Conservation (phyloP, 2,797 vertebrate genomes). For the Uromys caudimaculatus region DNA sequence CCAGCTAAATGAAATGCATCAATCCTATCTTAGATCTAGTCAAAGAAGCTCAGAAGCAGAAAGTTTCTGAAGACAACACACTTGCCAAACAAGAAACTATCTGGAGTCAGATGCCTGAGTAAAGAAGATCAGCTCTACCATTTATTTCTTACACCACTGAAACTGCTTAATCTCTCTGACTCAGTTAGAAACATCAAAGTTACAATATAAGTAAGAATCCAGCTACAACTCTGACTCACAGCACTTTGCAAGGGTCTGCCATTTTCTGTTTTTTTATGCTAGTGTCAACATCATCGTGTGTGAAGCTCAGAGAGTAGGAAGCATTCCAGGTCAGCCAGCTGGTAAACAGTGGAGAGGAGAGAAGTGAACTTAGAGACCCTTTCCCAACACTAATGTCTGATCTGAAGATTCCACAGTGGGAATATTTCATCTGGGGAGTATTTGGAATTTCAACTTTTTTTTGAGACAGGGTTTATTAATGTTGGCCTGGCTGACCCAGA, state of each 20-base stretch:
- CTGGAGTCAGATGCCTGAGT: neutral
- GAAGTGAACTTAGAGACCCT: neutral
- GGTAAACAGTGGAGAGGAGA: neutral
- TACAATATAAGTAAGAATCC: constrained; percentile 19
- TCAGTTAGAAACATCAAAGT: constrained; percentile 44
- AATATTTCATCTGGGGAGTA: neutral
- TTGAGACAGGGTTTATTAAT: neutral
- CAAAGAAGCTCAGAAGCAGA: neutral
- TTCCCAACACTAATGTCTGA: neutral
- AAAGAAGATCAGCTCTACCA: neutral
- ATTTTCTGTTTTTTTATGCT: constrained; percentile 1
- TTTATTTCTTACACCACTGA: neutral
- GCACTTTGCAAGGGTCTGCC: neutral
- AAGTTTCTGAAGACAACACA: neutral
- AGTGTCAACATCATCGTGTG: neutral
- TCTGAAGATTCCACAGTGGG: neutral
- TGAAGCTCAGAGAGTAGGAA: neutral
- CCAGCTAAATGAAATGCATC: neutral
- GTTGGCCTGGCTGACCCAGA: neutral
- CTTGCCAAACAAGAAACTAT: neutral
- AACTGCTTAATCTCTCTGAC: neutral
- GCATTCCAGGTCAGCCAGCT: neutral
- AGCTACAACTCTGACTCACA: neutral
- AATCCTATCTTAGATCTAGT: neutral
- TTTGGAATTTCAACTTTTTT: constrained; percentile 1